Evolutionary conservation across 2,797 vertebrate species (phyloP).

Genomic region (Sus cebifrons): DNA sequence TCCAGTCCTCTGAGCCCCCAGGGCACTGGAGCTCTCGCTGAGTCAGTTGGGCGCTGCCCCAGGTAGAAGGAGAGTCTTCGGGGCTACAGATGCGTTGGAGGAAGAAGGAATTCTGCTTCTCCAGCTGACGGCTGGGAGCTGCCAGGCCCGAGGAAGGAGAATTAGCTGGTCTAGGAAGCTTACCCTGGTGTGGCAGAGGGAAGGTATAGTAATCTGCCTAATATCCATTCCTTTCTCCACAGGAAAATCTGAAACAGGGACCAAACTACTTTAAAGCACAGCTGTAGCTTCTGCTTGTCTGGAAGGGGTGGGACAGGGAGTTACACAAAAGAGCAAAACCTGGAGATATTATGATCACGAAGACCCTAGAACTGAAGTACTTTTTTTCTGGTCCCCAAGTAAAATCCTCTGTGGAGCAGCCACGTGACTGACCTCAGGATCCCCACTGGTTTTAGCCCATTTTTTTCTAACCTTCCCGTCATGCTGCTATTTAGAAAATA

Average conservation of each 20-base stretch:
- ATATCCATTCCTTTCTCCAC: constrained; percentile 23
- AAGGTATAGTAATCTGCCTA: constrained; percentile 55
- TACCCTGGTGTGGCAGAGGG: not conserved
- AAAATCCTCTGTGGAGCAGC: not conserved
- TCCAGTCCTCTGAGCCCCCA: not conserved
- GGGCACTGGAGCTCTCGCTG: not conserved
- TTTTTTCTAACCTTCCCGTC: not conserved
- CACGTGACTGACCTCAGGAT: not conserved
- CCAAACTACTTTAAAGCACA: not conserved
- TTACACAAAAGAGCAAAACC: not conserved
- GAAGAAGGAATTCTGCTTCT: not conserved
- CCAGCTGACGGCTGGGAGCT: not conserved
- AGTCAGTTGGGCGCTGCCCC: not conserved
- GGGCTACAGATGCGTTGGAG: accelerated
- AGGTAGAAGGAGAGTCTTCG: not conserved
- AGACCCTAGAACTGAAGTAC: not conserved
- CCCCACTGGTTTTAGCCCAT: not conserved
- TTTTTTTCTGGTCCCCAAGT: not conserved
- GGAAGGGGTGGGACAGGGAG: not conserved
- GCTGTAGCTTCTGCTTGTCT: not conserved
- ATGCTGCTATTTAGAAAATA: not conserved
- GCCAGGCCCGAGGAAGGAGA: not conserved
- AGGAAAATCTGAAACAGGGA: constrained; percentile 58
- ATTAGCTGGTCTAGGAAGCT: constrained; percentile 61
- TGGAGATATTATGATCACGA: not conserved